Evolutionary conservation across 2,888 invertebrate genomes (phyloP).

Genomic region (Epiblema foenella): DNA sequence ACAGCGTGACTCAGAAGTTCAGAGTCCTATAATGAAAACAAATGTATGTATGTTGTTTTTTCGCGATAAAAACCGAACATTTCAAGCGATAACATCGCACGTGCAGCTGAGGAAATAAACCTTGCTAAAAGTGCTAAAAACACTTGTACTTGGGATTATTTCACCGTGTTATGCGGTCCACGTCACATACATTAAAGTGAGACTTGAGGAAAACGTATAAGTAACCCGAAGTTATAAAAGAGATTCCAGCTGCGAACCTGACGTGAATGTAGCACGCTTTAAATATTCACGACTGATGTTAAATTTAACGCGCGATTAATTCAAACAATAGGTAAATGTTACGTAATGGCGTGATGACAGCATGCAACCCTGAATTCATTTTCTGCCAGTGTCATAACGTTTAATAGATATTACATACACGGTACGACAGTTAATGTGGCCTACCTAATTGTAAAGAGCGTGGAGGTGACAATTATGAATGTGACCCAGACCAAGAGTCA

Average conservation of each 20-base stretch:
- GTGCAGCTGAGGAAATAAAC: conserved; percentile 26
- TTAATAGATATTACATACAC: conserved; percentile 60
- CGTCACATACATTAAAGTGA: conserved; percentile 33
- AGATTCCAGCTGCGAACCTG: conserved; percentile 29
- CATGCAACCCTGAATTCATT: conserved; percentile 64
- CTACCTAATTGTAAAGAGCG: conserved; percentile 51
- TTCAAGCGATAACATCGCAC: conserved; percentile 22
- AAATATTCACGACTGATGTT: conserved; percentile 39
- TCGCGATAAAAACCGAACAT: conserved; percentile 37
- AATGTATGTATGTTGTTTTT: conserved; percentile 20
- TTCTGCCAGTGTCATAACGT: conserved; percentile 61
- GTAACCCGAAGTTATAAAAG: conserved; percentile 29
- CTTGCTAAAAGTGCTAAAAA: conserved; percentile 20
- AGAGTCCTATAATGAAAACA: conserved; percentile 43
- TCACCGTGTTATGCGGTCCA: conserved; percentile 25
- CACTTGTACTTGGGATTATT: conserved; percentile 22
- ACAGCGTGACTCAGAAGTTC: conserved; percentile 39
- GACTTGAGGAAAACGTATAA: conserved; percentile 27
- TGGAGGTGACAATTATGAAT: conserved; percentile 45
- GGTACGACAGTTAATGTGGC: conserved; percentile 57
- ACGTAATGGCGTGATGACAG: conserved; percentile 68
- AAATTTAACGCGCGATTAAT: conserved; percentile 51
- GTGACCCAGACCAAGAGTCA: conserved; percentile 48
- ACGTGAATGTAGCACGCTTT: conserved; percentile 19
- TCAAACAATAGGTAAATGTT: conserved; percentile 59